Evolutionary conservation across 2,888 invertebrate genomes (phyloP).

Genomic region (Cerceris rybyensis): DNA sequence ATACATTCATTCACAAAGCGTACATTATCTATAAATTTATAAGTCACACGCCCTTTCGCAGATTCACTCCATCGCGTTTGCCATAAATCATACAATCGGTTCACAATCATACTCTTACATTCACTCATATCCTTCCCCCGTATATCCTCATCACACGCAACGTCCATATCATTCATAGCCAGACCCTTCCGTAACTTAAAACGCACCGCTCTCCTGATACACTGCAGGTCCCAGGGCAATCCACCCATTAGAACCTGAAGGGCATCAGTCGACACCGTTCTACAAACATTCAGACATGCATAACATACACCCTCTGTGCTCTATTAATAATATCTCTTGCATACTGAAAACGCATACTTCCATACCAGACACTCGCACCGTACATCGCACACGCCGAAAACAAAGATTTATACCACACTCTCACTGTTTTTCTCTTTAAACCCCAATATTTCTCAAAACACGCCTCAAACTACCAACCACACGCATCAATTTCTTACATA

Average conservation of each 20-base stretch:
- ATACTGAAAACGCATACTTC: neutral
- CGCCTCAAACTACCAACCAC: neutral
- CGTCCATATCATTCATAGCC: no score
- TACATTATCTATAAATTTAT: slow-evolving; percentile 7
- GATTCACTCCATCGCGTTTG: slow-evolving; percentile 5
- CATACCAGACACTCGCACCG: neutral
- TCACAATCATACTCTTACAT: neutral
- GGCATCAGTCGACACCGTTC: slow-evolving; percentile 50
- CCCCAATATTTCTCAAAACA: neutral
- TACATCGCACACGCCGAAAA: neutral
- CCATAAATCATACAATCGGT: slow-evolving; percentile 1
- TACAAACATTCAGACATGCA: slow-evolving; percentile 43
- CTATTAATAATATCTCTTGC: neutral
- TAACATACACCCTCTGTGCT: slow-evolving; percentile 11
- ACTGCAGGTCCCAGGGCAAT: slow-evolving; percentile 49
- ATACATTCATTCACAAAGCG: neutral
- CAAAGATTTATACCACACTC: neutral
- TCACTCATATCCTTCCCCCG: no score
- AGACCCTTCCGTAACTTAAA: no score
- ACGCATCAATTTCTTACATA: neutral
- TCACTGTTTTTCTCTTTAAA: neutral
- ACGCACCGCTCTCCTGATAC: no score
- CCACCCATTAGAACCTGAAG: slow-evolving; percentile 45
- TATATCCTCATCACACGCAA: no score
- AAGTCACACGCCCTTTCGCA: slow-evolving; percentile 4